Conservation (phyloP, 2,888 invertebrate genomes). For the Cordilura impudica region DNA sequence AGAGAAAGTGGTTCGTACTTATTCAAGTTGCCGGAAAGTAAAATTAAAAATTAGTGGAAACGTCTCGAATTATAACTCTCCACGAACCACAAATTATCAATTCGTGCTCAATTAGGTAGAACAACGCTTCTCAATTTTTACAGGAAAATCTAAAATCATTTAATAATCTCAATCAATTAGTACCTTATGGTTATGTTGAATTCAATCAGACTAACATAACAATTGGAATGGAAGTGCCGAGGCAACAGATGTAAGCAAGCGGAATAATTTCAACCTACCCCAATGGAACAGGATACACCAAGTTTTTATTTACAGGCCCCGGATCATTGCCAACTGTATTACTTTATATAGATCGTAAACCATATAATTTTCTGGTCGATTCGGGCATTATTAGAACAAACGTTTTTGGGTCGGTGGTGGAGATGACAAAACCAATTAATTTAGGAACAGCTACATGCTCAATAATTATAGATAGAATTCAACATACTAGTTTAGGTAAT, state of each 20-base stretch:
- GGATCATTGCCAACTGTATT: slow-evolving; percentile 21
- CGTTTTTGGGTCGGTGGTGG: neutral
- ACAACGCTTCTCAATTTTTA: neutral
- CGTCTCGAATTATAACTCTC: no score
- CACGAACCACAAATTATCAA: neutral
- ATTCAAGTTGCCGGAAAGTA: slow-evolving; percentile 3
- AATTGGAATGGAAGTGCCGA: neutral
- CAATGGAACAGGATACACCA: slow-evolving; percentile 36
- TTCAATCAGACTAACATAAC: neutral
- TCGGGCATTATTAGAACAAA: slow-evolving; percentile 19
- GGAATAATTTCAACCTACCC: slow-evolving; percentile 18
- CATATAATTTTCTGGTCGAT: slow-evolving; percentile 15
- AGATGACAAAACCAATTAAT: slow-evolving; percentile 4
- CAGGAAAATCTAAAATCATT: neutral
- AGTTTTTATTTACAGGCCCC: no score
- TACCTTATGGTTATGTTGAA: neutral
- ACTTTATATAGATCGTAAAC: neutral
- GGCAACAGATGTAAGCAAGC: neutral
- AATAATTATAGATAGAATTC: no score
- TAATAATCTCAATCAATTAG: slow-evolving; percentile 8
- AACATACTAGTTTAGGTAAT: neutral
- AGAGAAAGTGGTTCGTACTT: slow-evolving; percentile 1
- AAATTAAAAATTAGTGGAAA: neutral
- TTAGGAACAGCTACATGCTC: slow-evolving; percentile 21
- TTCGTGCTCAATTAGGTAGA: neutral